Percentiles rank a stretch among this genome's conserved stretches.
Evolutionary conservation across 2,797 vertebrate species (phyloP).

Genomic region (Channallabes apus): DNA sequence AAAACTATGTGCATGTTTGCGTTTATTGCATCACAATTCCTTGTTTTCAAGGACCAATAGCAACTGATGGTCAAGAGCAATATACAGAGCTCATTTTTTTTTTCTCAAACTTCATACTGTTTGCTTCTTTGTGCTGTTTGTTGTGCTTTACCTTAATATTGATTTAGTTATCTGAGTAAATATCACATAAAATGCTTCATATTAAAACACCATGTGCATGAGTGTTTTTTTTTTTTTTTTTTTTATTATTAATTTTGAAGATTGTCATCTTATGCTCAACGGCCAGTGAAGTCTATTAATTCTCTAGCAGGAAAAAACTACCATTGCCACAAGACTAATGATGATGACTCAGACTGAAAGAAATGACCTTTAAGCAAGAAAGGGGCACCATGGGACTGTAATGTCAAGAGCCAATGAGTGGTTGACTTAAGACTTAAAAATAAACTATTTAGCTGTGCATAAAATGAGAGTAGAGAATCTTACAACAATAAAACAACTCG

Average conservation of each 20-base stretch:
- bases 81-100: no score
- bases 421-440: slow-evolving; percentile 11
- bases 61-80: no score
- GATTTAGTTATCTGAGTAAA: not conserved
- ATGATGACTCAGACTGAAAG: slow-evolving; percentile 14
- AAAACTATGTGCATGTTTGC: not conserved
- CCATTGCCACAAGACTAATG: slow-evolving; percentile 21
- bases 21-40: not conserved
- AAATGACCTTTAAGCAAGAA: slow-evolving; percentile 21
- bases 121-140: not conserved
- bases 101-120: no score
- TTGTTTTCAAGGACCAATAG: not conserved
- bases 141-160: not conserved
- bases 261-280: not conserved
- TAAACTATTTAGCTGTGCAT: not conserved
- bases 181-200: not conserved
- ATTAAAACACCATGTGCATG: not conserved
- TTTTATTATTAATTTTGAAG: not conserved
- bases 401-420: not conserved
- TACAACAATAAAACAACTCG: not conserved
- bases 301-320: slow-evolving; percentile 5
- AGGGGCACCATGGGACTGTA: not conserved
- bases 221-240: not conserved
- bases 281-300: slow-evolving; percentile 29
- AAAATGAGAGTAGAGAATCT: not conserved